A percentile compares a stretch with the other conserved stretches of the same genome.
These are phyloP conservation scores for Macroramphosus scolopax DNA, from an alignment of 2,797 vertebrate genomes.

Conservation along the genomic window DNA sequence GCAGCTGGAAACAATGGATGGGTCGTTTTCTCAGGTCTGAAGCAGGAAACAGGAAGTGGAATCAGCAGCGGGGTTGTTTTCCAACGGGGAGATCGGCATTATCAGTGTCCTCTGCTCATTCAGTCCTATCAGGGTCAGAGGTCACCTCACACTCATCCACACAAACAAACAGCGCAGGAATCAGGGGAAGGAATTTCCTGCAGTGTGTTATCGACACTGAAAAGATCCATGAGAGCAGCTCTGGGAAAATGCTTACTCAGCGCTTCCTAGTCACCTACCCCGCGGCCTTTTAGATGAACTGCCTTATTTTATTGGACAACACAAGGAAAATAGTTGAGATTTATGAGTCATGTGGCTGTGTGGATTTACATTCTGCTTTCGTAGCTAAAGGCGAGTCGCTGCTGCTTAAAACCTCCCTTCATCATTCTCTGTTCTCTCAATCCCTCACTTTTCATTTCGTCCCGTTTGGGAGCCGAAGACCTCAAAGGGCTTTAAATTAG, in stretches of 20 bases:
- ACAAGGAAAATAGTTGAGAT: constrained; percentile 57
- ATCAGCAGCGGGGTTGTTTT: constrained; percentile 34
- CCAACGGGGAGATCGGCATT: constrained; percentile 35
- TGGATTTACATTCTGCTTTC: constrained; percentile 39
- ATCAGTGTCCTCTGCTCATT: constrained; percentile 41
- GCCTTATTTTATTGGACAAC: constrained; percentile 56
- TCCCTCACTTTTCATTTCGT: constrained; percentile 3
- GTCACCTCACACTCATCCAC: constrained; percentile 52
- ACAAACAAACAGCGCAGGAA: constrained; percentile 26
- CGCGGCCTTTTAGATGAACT: constrained; percentile 1
- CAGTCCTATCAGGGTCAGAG: constrained; percentile 49
- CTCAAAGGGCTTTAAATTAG: constrained; percentile 26
- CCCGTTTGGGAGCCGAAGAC: constrained; percentile 9
- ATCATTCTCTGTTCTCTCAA: constrained; percentile 9
- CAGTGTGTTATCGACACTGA: constrained; percentile 46
- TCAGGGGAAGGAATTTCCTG: constrained; percentile 47
- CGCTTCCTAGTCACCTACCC: constrained; percentile 25
- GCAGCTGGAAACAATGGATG: constrained; percentile 28
- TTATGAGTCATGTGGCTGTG: constrained; percentile 50
- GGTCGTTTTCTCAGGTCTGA: constrained; percentile 17
- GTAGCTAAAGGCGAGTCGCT: constrained; percentile 33
- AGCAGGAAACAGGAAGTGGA: constrained; percentile 70
- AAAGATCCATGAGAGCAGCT: constrained; percentile 34
- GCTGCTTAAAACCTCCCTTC: constrained; percentile 16
- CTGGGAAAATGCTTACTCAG: constrained; percentile 61